Evolutionary conservation across 2,797 vertebrate species (phyloP).

Genomic region (Coregonus ussuriensis): DNA sequence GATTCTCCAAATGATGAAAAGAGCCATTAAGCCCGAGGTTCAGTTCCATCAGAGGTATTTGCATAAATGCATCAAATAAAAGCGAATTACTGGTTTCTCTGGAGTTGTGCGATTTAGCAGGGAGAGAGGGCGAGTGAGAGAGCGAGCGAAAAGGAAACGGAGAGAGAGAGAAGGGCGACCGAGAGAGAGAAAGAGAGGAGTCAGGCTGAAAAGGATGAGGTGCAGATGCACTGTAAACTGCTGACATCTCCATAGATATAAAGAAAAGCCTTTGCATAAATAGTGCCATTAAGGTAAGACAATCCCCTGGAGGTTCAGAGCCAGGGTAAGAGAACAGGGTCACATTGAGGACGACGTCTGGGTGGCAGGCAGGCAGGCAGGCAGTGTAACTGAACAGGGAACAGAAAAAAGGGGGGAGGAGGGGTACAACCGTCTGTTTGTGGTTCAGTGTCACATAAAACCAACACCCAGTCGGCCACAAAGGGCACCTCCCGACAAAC

Average conservation of each 20-base stretch:
- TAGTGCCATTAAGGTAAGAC: constrained; percentile 41
- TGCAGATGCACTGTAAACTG: constrained; percentile 32
- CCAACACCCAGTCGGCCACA: constrained; percentile 31
- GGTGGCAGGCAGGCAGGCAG: constrained; percentile 45
- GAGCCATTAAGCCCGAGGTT: constrained; percentile 51
- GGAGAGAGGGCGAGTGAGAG: constrained; percentile 3
- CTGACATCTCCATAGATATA: constrained; percentile 38
- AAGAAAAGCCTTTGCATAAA: constrained; percentile 33
- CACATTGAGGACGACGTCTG: constrained; percentile 48
- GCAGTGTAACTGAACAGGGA: constrained; percentile 45
- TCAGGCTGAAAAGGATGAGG: neutral
- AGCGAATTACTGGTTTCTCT: constrained; percentile 9
- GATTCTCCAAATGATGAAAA: constrained; percentile 44
- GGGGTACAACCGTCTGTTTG: constrained; percentile 37
- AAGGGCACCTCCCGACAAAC: constrained; percentile 25
- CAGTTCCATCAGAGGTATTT: constrained; percentile 40
- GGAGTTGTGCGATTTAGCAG: constrained; percentile 30
- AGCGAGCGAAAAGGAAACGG: no score
- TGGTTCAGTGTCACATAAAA: constrained; percentile 42
- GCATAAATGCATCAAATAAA: constrained; percentile 56
- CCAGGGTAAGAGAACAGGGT: constrained; percentile 56
- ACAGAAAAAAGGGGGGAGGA: constrained; percentile 19
- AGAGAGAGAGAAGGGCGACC: constrained; percentile 4
- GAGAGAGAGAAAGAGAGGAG: neutral
- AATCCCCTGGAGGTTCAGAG: constrained; percentile 49